Evolutionary conservation across 2,113 vertebrate species (phyloP).

Genomic region (Lichenostomus cassidix): DNA sequence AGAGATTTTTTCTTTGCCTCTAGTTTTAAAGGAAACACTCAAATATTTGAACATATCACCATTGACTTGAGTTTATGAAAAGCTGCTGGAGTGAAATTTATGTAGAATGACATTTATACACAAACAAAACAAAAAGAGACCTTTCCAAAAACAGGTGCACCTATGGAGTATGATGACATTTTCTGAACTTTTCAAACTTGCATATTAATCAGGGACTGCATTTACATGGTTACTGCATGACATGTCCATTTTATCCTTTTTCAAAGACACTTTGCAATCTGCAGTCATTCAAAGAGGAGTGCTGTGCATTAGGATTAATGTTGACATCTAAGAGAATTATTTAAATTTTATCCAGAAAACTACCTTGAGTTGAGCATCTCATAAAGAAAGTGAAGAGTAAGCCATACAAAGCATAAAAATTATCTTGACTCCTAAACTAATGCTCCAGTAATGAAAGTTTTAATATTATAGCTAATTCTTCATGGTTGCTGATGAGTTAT

Average conservation of each 20-base stretch:
- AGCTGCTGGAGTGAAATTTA: not conserved
- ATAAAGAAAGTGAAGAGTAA: not conserved
- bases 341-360: conserved; percentile 23
- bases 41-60: conserved; percentile 93
- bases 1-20: conserved; percentile 96
- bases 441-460: not conserved
- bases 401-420: not conserved
- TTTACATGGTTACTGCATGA: conserved; percentile 74
- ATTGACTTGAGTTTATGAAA: conserved; percentile 94
- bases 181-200: conserved; percentile 68
- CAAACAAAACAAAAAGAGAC: conserved; percentile 11
- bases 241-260: conserved; percentile 53
- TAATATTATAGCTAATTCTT: not conserved
- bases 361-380: not conserved
- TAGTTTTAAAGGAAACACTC: conserved; percentile 96
- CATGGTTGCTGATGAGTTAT: not conserved
- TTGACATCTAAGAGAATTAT: conserved; percentile 25
- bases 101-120: conserved; percentile 34
- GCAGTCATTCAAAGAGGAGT: conserved; percentile 18
- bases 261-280: conserved; percentile 41
- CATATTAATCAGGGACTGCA: conserved; percentile 75
- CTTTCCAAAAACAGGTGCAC: not conserved
- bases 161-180: conserved; percentile 58
- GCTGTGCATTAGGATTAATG: conserved; percentile 6
- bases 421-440: not conserved